Evolutionary conservation across 2,797 vertebrate genomes (phyloP).

Genomic region (Falco peregrinus): DNA sequence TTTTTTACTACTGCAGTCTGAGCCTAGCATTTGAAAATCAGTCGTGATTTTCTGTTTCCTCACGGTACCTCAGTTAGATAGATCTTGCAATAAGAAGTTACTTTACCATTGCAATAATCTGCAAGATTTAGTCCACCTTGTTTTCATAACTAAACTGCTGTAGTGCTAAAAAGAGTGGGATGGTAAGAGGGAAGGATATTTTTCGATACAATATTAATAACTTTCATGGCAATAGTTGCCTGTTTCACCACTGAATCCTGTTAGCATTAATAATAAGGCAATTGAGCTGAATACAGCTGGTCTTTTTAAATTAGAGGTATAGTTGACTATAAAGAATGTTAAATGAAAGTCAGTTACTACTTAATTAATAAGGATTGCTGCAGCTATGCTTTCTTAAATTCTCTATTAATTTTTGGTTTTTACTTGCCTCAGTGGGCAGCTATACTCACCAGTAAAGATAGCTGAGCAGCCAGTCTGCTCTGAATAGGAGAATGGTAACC

Average conservation of each 20-base stretch:
- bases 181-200: background rate
- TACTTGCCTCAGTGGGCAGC: background rate
- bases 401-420: background rate
- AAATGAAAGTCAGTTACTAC: background rate
- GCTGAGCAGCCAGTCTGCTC: background rate
- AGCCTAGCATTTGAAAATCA: background rate
- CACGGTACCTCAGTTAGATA: background rate
- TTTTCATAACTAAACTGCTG: background rate
- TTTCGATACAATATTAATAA: background rate
- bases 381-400: background rate
- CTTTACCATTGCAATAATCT: background rate
- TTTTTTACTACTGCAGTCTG: background rate
- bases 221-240: background rate
- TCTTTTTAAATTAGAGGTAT: background rate
- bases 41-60: background rate
- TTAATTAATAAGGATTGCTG: background rate
- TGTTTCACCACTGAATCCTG: background rate
- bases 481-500: background rate
- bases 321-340: background rate
- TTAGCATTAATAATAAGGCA: background rate
- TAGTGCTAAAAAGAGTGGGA: background rate
- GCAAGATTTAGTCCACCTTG: background rate
- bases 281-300: background rate
- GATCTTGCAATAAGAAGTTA: background rate
- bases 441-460: background rate